A percentile compares a stretch with the other conserved stretches of the same genome.
These are phyloP conservation scores for Peromyscus attwateri DNA, from an alignment of 2,797 vertebrate genomes.

Conservation along the genomic window DNA sequence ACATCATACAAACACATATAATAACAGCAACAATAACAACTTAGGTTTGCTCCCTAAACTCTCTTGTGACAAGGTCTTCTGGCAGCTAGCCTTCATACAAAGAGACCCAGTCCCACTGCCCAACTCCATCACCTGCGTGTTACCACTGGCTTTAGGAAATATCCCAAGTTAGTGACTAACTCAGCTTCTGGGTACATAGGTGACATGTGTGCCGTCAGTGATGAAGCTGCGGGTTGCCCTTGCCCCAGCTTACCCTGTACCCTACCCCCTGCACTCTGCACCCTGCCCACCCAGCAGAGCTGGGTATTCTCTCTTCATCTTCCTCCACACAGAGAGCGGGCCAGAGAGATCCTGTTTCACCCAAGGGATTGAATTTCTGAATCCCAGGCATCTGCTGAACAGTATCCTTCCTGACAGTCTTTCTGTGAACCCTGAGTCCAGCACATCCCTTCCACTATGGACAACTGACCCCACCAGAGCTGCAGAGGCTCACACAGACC, in stretches of 20 bases:
- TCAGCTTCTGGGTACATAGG: not conserved
- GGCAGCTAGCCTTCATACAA: not conserved
- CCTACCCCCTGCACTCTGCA: not conserved
- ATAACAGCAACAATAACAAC: not conserved
- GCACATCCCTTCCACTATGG: not conserved
- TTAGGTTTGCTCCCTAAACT: not conserved
- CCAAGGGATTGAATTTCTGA: conserved; percentile 77
- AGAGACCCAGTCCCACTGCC: accelerated
- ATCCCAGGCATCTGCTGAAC: conserved; percentile 49
- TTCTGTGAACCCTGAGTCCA: not conserved
- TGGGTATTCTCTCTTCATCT: not conserved
- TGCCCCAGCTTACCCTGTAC: not conserved
- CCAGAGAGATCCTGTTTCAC: conserved; percentile 75
- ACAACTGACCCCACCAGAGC: not conserved
- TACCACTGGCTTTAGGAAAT: not conserved
- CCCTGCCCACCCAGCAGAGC: not conserved
- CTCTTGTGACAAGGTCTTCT: not conserved
- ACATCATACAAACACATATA: not conserved
- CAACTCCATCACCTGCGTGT: not conserved
- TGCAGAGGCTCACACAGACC: accelerated
- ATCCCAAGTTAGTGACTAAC: not conserved
- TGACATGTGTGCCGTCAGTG: not conserved
- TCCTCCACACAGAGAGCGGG: conserved; percentile 7
- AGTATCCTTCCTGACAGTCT: conserved; percentile 7
- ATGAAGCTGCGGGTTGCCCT: not conserved